A percentile compares a stretch with the other conserved stretches of the same genome.
These are phyloP conservation scores for Coelopa frigida DNA, from an alignment of 1,140 invertebrate species.

Conservation along the genomic window DNA sequence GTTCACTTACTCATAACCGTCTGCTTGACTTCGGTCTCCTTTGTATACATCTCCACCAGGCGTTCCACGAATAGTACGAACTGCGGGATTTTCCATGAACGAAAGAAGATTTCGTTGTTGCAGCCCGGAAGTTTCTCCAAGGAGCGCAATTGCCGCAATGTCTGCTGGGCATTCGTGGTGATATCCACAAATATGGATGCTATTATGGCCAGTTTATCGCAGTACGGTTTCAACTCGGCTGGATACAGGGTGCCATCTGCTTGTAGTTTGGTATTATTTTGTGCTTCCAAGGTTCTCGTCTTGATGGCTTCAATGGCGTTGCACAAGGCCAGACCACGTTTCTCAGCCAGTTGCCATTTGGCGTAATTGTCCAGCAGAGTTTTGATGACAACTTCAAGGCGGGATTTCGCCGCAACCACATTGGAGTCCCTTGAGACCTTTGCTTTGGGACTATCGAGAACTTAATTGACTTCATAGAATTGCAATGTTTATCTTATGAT, in stretches of 20 bases:
- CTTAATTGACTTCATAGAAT: slow-evolving; percentile 18
- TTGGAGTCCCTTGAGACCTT: slow-evolving; percentile 13
- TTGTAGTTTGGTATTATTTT: background rate
- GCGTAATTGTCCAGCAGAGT: slow-evolving; percentile 25
- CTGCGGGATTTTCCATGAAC: slow-evolving; percentile 27
- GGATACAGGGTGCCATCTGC: slow-evolving; percentile 20
- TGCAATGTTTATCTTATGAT: slow-evolving; percentile 9
- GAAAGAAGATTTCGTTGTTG: slow-evolving; percentile 21
- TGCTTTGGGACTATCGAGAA: slow-evolving; percentile 20
- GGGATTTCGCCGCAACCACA: slow-evolving; percentile 4
- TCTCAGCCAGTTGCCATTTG: slow-evolving; percentile 37
- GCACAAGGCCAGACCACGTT: slow-evolving; percentile 29
- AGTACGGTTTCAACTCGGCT: slow-evolving; percentile 18
- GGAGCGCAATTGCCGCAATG: slow-evolving; percentile 21
- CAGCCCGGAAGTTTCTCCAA: slow-evolving; percentile 19
- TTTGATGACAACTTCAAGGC: slow-evolving; percentile 17
- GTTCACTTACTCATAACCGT: slow-evolving; percentile 22
- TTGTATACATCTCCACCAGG: slow-evolving; percentile 22
- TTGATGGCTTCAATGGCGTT: slow-evolving; percentile 34
- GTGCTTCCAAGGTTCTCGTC: slow-evolving; percentile 21
- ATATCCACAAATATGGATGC: slow-evolving; percentile 34
- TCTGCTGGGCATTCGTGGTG: slow-evolving; percentile 21
- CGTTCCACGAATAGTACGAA: slow-evolving; percentile 28
- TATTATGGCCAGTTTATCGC: slow-evolving; percentile 33
- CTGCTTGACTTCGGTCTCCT: slow-evolving; percentile 25